These are phyloP conservation scores for Oophaga pumilio DNA, from an alignment of 2,113 vertebrate genomes.

Conservation along the genomic window DNA sequence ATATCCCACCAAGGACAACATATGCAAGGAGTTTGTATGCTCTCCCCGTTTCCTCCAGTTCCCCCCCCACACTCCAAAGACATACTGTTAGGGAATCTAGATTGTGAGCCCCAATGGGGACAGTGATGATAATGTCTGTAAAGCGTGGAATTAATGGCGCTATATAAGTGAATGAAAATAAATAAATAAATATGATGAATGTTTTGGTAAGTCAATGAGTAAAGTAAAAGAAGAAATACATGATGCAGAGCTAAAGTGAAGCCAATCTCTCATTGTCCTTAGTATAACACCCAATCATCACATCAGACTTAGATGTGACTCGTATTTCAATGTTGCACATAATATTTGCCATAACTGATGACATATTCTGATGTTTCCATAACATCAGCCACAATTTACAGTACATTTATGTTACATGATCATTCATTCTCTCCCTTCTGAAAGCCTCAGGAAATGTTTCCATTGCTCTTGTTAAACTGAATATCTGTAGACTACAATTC, in stretches of 20 bases:
- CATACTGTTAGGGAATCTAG: too few relatives aligned
- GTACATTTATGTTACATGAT: slow-evolving; percentile 30
- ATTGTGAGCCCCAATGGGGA: too few relatives aligned
- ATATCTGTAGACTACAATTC: slow-evolving; percentile 43
- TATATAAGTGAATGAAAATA: too few relatives aligned
- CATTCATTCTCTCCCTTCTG: slow-evolving; percentile 31
- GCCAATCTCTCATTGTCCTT: background rate
- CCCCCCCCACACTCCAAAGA: too few relatives aligned
- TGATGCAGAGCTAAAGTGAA: background rate
- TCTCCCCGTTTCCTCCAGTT: too few relatives aligned
- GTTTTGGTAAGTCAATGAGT: background rate
- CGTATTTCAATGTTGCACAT: background rate
- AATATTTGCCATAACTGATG: slow-evolving; percentile 26
- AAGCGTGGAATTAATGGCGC: too few relatives aligned
- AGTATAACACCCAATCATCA: slow-evolving; percentile 4
- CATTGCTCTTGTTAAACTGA: slow-evolving; percentile 43
- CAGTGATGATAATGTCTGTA: too few relatives aligned
- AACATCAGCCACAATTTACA: slow-evolving; percentile 31
- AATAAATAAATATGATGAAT: background rate
- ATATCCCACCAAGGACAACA: too few relatives aligned
- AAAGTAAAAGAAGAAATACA: background rate
- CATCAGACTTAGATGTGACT: background rate
- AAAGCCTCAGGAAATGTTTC: slow-evolving; percentile 43
- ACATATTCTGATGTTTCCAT: slow-evolving; percentile 36
- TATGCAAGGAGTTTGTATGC: too few relatives aligned